Percentiles rank a stretch among this genome's conserved stretches.
Evolutionary conservation across 2,888 invertebrate species (phyloP).

Genomic region (Cephus nigrinus): DNA sequence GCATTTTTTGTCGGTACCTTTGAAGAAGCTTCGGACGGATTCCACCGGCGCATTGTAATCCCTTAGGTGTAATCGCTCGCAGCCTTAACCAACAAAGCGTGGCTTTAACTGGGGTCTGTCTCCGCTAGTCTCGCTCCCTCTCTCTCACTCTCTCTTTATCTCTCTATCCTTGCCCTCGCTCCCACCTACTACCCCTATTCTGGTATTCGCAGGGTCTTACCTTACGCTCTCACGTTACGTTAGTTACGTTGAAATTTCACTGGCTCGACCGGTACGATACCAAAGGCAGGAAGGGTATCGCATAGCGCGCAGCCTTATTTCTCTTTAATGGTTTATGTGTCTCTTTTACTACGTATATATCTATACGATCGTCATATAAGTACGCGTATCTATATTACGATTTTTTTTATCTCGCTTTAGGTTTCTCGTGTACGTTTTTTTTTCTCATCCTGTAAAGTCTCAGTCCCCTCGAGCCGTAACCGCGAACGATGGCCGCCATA

Average conservation of each 20-base stretch:
- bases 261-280: slow-evolving; percentile 23
- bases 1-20: not conserved
- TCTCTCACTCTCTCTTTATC: not conserved
- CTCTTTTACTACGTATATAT: not conserved
- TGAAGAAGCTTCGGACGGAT: not conserved
- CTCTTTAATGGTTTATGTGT: not conserved
- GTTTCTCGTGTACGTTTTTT: not conserved
- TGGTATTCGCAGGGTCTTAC: slow-evolving; percentile 22
- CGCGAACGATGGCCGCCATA: not conserved
- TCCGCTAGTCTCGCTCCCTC: not conserved
- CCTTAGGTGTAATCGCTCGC: not conserved
- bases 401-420: not conserved
- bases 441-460: not conserved
- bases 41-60: not conserved
- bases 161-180: not conserved
- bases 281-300: slow-evolving; percentile 9
- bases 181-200: slow-evolving; percentile 10
- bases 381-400: not conserved
- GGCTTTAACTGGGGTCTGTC: slow-evolving; percentile 19
- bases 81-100: slow-evolving; percentile 19
- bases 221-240: slow-evolving; percentile 6
- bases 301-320: not conserved
- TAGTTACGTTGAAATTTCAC: slow-evolving; percentile 32
- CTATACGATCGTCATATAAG: not conserved
- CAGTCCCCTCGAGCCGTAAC: not conserved